phyloP scores from a whole-genome alignment of 1,140 invertebrate genomes.

The Pachypeltis micranthus region DNA sequence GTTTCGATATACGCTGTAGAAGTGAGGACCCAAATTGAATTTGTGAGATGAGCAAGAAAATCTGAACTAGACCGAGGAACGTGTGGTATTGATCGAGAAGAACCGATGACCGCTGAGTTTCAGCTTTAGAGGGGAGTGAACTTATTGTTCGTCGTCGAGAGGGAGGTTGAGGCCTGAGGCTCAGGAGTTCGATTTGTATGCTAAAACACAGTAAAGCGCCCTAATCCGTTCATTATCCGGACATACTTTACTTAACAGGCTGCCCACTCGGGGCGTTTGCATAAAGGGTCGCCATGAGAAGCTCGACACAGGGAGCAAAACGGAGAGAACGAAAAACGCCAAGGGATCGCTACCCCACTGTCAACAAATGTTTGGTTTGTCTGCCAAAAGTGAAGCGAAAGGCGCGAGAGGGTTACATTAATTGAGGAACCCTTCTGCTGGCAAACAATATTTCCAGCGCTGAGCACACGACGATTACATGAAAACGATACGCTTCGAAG shows the following conservation, averaged over 20 bases:
- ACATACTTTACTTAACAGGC: constrained; percentile 4
- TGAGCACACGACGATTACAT: no score
- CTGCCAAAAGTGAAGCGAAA: background rate
- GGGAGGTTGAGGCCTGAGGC: background rate
- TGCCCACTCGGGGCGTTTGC: background rate
- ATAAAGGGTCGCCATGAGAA: background rate
- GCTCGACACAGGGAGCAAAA: background rate
- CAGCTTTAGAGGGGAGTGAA: background rate
- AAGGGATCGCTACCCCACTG: background rate
- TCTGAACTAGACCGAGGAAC: no score
- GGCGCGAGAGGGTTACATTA: background rate
- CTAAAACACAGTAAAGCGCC: constrained; percentile 4
- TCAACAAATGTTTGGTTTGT: background rate
- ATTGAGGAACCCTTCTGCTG: background rate
- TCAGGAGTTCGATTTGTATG: constrained; percentile 6
- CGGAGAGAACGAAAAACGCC: background rate
- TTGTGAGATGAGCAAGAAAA: no score
- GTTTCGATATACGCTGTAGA: no score
- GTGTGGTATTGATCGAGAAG: background rate
- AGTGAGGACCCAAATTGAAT: no score
- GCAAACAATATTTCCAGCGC: background rate
- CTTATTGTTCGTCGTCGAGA: background rate
- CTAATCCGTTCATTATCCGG: constrained; percentile 9
- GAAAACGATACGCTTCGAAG: no score
- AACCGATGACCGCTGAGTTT: background rate